Evolutionary conservation across 2,797 vertebrate species (phyloP).

Genomic region (Epinephelus awoara): DNA sequence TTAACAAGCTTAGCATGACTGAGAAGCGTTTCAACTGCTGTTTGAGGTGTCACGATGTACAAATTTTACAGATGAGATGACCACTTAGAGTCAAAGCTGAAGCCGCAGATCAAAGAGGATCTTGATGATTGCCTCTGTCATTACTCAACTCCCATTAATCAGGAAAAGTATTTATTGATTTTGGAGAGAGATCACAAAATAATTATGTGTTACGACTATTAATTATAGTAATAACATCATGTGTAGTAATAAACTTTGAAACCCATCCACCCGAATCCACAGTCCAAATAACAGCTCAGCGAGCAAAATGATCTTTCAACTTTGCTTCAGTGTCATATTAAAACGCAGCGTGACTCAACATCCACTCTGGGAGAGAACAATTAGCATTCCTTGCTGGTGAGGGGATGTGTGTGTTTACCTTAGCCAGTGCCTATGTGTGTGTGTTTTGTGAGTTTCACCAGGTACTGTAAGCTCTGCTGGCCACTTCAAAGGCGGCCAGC

Average conservation of each 20-base stretch:
- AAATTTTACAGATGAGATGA: background rate
- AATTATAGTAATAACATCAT: slow-evolving; percentile 11
- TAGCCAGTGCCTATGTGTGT: slow-evolving; percentile 11
- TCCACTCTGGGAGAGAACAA: slow-evolving; percentile 53
- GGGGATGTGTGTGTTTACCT: slow-evolving; percentile 54
- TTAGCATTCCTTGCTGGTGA: slow-evolving; percentile 62
- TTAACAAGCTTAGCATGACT: slow-evolving; percentile 3
- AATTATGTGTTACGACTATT: background rate
- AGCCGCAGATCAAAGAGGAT: slow-evolving; percentile 16
- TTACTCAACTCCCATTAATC: slow-evolving; percentile 38
- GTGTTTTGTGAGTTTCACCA: slow-evolving; percentile 37
- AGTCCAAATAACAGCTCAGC: slow-evolving; percentile 16
- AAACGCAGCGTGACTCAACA: slow-evolving; percentile 49
- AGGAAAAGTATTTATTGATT: slow-evolving; percentile 35
- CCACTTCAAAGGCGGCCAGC: slow-evolving; percentile 71
- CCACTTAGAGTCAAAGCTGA: background rate
- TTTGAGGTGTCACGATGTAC: background rate
- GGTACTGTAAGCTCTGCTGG: slow-evolving; percentile 44
- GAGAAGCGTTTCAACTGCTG: background rate
- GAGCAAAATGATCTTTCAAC: slow-evolving; percentile 23
- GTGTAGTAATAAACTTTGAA: slow-evolving; percentile 25
- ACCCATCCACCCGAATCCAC: slow-evolving; percentile 3
- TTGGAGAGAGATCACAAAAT: slow-evolving; percentile 32
- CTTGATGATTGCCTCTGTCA: slow-evolving; percentile 16
- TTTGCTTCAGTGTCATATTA: slow-evolving; percentile 19